Conservation (phyloP, 1,140 invertebrate species). For the Drosophila novamexicana region DNA sequence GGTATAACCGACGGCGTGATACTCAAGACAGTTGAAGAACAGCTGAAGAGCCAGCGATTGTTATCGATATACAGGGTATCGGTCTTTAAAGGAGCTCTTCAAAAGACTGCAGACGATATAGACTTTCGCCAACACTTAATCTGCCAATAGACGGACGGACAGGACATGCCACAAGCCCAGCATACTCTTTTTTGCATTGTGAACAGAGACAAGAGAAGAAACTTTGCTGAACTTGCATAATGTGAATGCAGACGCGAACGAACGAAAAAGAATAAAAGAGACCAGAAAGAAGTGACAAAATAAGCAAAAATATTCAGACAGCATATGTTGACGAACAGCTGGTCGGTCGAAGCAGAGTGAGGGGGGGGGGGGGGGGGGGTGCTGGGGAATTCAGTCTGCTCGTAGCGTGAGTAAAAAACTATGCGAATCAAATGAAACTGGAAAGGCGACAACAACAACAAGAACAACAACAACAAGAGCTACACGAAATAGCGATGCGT, state of each 20-base stretch:
- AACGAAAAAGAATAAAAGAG: constrained; percentile 9
- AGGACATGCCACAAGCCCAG: no score
- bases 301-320: constrained; percentile 56
- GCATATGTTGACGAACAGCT: not conserved
- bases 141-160: no score
- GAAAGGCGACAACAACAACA: constrained; percentile 8
- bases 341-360: no score
- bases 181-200: no score
- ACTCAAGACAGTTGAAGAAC: no score
- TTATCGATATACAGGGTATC: no score
- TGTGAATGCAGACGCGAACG: constrained; percentile 24
- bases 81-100: no score
- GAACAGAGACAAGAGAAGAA: constrained; percentile 5
- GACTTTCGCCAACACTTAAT: not conserved
- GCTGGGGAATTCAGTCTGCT: constrained; percentile 14
- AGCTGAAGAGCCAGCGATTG: no score
- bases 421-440: constrained; percentile 39
- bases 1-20: no score
- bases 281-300: constrained; percentile 29
- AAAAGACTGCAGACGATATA: no score
- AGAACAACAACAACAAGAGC: not conserved
- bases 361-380: not conserved
- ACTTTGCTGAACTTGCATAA: constrained; percentile 72
- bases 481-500: constrained; percentile 6
- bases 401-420: constrained; percentile 25